A percentile compares a stretch with the other conserved stretches of the same genome.
These are phyloP conservation scores for Gopherus flavomarginatus DNA, from an alignment of 2,113 vertebrate species.

Conservation along the genomic window DNA sequence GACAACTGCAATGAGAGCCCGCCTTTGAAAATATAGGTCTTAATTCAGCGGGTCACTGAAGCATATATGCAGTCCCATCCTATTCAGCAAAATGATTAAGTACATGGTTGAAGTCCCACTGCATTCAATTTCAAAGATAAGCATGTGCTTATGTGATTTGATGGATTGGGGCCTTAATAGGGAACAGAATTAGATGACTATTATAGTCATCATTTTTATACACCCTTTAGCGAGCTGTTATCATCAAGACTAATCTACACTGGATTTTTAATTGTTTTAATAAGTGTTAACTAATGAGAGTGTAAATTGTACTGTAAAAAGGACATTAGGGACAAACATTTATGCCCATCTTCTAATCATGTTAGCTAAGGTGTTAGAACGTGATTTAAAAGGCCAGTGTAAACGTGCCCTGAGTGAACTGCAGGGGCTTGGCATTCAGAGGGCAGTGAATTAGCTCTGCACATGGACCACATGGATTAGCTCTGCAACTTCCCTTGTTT, in stretches of 20 bases:
- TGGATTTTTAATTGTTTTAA: background rate
- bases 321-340: accelerated
- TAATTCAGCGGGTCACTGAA: background rate
- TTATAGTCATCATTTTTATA: background rate
- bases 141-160: accelerated
- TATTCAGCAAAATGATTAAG: background rate
- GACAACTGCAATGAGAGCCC: background rate
- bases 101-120: background rate
- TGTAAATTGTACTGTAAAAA: background rate
- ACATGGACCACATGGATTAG: background rate
- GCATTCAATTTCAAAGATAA: background rate
- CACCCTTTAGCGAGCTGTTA: background rate
- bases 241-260: accelerated
- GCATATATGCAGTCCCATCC: background rate
- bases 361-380: background rate
- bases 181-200: accelerated
- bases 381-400: background rate
- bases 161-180: background rate
- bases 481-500: background rate
- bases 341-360: background rate
- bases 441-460: background rate
- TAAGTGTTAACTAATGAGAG: background rate
- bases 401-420: background rate
- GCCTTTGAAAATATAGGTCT: background rate
- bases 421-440: background rate